phyloP scores from a whole-genome alignment of 2,113 vertebrate genomes.

The Cottus gobio region DNA sequence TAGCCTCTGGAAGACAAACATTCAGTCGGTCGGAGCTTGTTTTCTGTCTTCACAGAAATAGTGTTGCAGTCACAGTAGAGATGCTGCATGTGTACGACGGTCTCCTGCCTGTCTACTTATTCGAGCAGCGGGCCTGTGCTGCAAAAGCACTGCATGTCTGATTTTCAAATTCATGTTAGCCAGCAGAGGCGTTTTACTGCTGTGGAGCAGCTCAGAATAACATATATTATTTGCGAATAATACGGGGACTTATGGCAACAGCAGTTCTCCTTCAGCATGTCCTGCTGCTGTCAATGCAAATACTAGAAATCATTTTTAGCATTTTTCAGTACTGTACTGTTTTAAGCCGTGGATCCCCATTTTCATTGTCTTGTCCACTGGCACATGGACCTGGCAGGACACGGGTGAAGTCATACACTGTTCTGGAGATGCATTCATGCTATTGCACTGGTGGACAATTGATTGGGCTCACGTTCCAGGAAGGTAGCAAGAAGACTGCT shows the following conservation, averaged over 20 bases:
- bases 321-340: background rate
- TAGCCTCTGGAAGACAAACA: background rate
- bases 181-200: background rate
- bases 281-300: background rate
- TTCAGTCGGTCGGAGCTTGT: background rate
- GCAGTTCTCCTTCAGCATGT: background rate
- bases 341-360: too few relatives aligned
- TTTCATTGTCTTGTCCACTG: too few relatives aligned
- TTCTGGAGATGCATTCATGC: too few relatives aligned
- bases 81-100: background rate
- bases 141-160: constrained; percentile 9
- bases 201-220: background rate
- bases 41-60: background rate
- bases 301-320: too few relatives aligned
- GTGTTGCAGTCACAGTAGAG: background rate
- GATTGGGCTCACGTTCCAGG: background rate
- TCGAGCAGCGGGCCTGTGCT: constrained; percentile 11
- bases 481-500: background rate
- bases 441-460: too few relatives aligned
- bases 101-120: constrained; percentile 19
- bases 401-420: too few relatives aligned
- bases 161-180: constrained; percentile 17
- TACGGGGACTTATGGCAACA: background rate
- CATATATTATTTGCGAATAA: constrained; percentile 1
- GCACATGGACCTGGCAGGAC: too few relatives aligned